Evolutionary conservation across 2,797 vertebrate genomes (phyloP), one percentile per base, ranked within the genome.

Genomic region (Neosalanx taihuensis): DNA sequence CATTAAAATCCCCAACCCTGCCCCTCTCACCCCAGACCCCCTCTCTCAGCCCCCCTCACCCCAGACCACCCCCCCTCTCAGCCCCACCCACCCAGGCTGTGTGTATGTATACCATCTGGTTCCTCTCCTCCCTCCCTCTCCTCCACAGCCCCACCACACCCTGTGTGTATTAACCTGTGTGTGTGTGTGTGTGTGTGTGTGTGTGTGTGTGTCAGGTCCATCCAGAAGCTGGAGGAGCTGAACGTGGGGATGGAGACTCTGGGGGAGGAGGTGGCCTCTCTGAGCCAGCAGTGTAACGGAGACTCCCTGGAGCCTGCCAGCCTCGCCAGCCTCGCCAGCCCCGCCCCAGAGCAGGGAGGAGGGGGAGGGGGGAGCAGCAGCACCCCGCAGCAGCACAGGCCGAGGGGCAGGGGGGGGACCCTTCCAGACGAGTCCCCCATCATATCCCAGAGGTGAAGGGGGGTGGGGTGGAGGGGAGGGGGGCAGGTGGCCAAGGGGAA

Each of bases 211-310:
- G 29, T n/a, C 86, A 99, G 97, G 81, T 99, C 97, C 75, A 98
- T 99, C 84, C 96, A 97, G 86, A 98, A 98, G 81, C 92, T 99
- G 76, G 97, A 97, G 79, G 97, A 98, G 86, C 92, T 99, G 78
- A 99, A 98, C 51, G 94, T 99, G 77, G 96, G 97, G 71, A 98
- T 98, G 94, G 97, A 99, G 80, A 93, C 82, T 77, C 85, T 97
- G 72, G 95, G 93, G 71, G 96, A 94, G 29, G 96, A 98, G 56
- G 94, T 96, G 1, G 93, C 95, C 61, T 80, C 90, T n/a, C 90
- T 95, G 76, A 89, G 80, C 73, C 95, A 96, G 84, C 96, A 95
- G 49, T 97, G 93, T 71, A 96, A 95, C 0, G 96, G 95, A 68
- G 95, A 81, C 72, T 91, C 23, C 20, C 12, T 85, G 90, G 83